These are phyloP conservation scores for Triops longicaudatus DNA, from an alignment of 1,140 invertebrate species.

Conservation along the genomic window DNA sequence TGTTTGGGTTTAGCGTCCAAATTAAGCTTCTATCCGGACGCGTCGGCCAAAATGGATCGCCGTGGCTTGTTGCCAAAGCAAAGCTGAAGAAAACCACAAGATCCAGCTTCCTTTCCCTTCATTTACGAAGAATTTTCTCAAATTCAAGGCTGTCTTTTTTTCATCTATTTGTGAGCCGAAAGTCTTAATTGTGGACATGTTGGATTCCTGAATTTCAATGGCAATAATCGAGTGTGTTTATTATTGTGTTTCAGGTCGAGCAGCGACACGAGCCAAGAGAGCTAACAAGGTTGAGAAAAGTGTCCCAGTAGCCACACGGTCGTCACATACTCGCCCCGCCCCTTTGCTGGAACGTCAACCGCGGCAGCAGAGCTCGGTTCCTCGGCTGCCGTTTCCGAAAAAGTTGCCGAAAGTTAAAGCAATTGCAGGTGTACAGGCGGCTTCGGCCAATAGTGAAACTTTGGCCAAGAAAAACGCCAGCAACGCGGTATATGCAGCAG, in stretches of 20 bases:
- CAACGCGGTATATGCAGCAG: background rate
- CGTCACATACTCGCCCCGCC: background rate
- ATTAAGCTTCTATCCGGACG: background rate
- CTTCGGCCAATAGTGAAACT: background rate
- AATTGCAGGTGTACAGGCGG: background rate
- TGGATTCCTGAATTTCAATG: no score
- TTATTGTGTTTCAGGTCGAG: slow-evolving; percentile 6
- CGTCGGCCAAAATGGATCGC: background rate
- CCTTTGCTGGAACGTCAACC: slow-evolving; percentile 10
- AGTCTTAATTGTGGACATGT: no score
- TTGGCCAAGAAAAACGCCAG: background rate
- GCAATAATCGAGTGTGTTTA: background rate
- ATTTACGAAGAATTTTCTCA: no score
- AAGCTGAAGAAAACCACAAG: background rate
- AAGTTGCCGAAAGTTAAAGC: background rate
- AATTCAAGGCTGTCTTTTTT: no score
- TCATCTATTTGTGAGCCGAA: no score
- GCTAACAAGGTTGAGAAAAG: background rate
- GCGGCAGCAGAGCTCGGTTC: background rate
- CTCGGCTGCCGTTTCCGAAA: background rate
- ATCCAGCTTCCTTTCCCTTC: background rate
- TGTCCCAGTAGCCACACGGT: background rate
- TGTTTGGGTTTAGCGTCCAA: slow-evolving; percentile 14
- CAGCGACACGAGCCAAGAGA: background rate
- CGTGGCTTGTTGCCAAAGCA: slow-evolving; percentile 1